Evolutionary conservation across 2,113 vertebrate species (phyloP).

Genomic region (Tauraco erythrolophus): DNA sequence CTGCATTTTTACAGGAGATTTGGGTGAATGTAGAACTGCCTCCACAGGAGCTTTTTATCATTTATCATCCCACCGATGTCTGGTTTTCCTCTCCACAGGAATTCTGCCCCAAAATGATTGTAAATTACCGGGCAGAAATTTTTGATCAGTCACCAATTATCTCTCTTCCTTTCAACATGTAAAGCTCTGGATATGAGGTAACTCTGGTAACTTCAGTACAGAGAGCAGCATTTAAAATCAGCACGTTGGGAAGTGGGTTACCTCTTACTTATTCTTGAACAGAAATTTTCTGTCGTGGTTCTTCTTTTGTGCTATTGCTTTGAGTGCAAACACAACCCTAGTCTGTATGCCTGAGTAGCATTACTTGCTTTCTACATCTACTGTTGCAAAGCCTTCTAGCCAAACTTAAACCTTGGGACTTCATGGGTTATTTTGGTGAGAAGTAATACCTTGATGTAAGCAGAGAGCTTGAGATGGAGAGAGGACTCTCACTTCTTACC

Average conservation of each 20-base stretch:
- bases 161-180: background rate
- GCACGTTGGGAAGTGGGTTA: background rate
- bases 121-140: slow-evolving; percentile 52
- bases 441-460: background rate
- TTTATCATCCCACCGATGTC: slow-evolving; percentile 28
- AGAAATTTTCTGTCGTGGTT: background rate
- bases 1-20: background rate
- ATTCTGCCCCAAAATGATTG: background rate
- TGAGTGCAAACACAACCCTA: background rate
- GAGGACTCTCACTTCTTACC: background rate
- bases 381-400: background rate
- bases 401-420: background rate
- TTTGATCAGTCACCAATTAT: slow-evolving; percentile 56
- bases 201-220: background rate
- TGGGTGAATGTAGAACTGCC: background rate
- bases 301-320: background rate
- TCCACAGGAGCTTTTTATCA: slow-evolving; percentile 13
- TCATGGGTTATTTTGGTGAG: background rate
- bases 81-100: slow-evolving; percentile 40
- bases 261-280: background rate
- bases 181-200: background rate
- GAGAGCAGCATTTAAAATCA: background rate
- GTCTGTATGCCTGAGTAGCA: background rate
- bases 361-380: background rate
- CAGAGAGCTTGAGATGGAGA: background rate